Evolutionary conservation across 2,113 vertebrate genomes (phyloP).

Genomic region (Aramus guarauna): DNA sequence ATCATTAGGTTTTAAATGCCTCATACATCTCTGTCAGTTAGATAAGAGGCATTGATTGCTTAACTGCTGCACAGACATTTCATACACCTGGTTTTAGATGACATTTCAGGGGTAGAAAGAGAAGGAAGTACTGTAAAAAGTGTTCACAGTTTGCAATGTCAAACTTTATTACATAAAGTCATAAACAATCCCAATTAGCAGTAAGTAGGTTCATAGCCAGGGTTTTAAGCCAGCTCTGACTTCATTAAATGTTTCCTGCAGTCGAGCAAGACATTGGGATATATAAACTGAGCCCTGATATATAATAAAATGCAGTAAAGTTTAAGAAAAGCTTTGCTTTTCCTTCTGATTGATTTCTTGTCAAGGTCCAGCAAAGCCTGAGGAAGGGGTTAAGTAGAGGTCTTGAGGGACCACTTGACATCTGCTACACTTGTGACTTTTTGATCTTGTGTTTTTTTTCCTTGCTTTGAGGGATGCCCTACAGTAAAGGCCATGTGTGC

Average conservation of each 20-base stretch:
- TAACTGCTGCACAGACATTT: slow-evolving; percentile 65
- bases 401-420: slow-evolving; percentile 83
- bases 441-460: slow-evolving; percentile 74
- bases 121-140: slow-evolving; percentile 46
- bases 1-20: slow-evolving; percentile 72
- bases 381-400: slow-evolving; percentile 77
- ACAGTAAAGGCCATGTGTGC: slow-evolving; percentile 62
- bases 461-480: slow-evolving; percentile 60
- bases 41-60: slow-evolving; percentile 67
- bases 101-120: slow-evolving; percentile 53
- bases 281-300: slow-evolving; percentile 38
- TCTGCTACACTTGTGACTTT: slow-evolving; percentile 76
- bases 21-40: slow-evolving; percentile 72
- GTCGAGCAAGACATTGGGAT: neutral
- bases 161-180: slow-evolving; percentile 57
- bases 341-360: slow-evolving; percentile 65
- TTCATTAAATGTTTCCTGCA: slow-evolving; percentile 46
- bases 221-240: slow-evolving; percentile 31
- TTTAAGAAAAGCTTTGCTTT: slow-evolving; percentile 51
- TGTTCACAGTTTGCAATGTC: slow-evolving; percentile 61
- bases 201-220: slow-evolving; percentile 6
- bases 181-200: slow-evolving; percentile 70
- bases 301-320: slow-evolving; percentile 37
- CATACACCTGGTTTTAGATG: slow-evolving; percentile 71
- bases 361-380: slow-evolving; percentile 63